Base-by-base conservation (phyloP, 2,113 vertebrate genomes). In the Centropus unirufus region DNA sequence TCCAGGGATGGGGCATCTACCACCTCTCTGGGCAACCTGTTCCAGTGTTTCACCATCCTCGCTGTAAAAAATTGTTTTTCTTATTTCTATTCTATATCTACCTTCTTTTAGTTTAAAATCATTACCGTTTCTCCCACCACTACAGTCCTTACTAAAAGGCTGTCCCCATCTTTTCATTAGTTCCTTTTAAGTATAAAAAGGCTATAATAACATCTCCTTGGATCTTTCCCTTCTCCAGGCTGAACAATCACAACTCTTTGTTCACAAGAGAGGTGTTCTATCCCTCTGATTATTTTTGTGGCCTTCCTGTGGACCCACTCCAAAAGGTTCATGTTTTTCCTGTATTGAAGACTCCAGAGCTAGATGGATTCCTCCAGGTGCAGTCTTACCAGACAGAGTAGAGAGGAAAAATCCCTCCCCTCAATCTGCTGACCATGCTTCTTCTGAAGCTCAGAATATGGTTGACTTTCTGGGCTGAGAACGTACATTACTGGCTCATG, bases 401-500 rank as follows among this genome's bases (percentile, higher is more conserved):
- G 61, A 62, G 29, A 22, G 36, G 11, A 1, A 83, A 26, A 77
- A 36, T 63, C 40, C 3, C 26, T 58, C 66, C 34, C 20, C 24
- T 49, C 1, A 0, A 24, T 34, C 24, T 51, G 20, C 42, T 58
- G 30, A 11, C 8, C 67, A 58, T 0, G 0, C 6, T 77, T 44
- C 34, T 78, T n/a, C 72, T 57, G 39, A 62, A 64, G 36, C 11
- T 51, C 36, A 39, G 21, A 34, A 39, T 9, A 32, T 1, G 0
- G 5, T 23, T 62, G 36, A 57, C 18, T 6, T 54, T 62, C 64
- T 40, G 40, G 40, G 9, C 27, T 63, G 15, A 5, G 5, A 62
- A 23, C 3, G 3, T 26, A n/a, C 8, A 22, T 55, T 55, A 19
- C 11, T 6, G 9, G 6, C 8, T 54, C 19, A 24, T 26, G 8